These are phyloP conservation scores for Pyrrhosoma nymphula DNA, from an alignment of 2,888 invertebrate species.

Conservation along the genomic window DNA sequence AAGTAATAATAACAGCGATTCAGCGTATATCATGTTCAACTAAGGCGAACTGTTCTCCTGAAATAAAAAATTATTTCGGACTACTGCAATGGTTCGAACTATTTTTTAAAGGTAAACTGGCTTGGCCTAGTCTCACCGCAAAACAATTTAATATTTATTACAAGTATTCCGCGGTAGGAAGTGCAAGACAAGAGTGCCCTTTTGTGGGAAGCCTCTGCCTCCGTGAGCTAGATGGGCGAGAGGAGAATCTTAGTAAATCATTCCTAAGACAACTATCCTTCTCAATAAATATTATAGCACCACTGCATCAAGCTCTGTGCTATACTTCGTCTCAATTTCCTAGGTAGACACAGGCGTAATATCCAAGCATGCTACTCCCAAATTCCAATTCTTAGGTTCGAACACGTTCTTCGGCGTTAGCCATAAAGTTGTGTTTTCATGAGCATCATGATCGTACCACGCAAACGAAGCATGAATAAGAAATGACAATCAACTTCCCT, in stretches of 20 bases:
- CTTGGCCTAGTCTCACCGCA: not conserved
- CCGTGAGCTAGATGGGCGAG: not conserved
- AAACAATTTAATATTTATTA: not conserved
- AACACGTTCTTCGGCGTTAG: not conserved
- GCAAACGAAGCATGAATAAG: not conserved
- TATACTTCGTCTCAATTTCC: not conserved
- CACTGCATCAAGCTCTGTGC: not conserved
- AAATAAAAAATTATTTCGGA: not conserved
- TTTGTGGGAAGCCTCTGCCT: not conserved
- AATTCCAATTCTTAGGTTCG: not conserved
- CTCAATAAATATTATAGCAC: not conserved
- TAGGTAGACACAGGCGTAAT: not conserved
- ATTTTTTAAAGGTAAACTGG: not conserved
- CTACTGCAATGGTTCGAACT: not conserved
- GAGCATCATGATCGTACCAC: not conserved
- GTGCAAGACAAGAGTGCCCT: not conserved
- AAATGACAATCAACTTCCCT: not conserved
- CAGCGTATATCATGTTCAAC: not conserved
- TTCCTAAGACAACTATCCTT: not conserved
- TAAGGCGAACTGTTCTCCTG: not conserved
- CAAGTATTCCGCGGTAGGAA: not conserved
- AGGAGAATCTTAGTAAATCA: not conserved
- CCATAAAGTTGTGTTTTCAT: not conserved
- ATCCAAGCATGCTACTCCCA: not conserved
- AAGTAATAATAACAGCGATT: not conserved